Percentiles rank a stretch among this genome's conserved stretches.
Evolutionary conservation across 2,113 vertebrate genomes (phyloP).

Genomic region (Nasalis larvatus): DNA sequence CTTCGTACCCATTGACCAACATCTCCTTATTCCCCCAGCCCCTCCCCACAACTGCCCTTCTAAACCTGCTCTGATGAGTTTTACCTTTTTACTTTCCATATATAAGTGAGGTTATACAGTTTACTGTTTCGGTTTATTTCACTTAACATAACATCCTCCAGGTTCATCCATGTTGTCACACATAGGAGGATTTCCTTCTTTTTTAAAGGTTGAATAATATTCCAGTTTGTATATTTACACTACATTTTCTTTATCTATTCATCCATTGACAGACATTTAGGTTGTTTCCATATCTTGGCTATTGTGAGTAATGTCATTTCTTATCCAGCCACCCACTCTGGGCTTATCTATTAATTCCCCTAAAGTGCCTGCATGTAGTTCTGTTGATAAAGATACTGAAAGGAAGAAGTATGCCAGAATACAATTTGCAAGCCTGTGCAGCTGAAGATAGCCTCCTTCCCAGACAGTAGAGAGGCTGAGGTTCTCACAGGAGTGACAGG

Average conservation of each 20-base stretch:
- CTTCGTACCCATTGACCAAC: not conserved
- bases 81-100: not conserved
- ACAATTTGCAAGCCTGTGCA: not conserved
- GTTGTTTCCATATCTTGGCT: not conserved
- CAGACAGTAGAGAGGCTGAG: not conserved
- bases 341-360: not conserved
- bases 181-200: not conserved
- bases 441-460: not conserved
- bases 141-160: not conserved
- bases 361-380: not conserved
- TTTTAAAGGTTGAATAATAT: not conserved
- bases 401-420: not conserved
- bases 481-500: not conserved
- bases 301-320: not conserved
- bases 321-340: not conserved
- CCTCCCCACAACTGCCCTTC: not conserved
- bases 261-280: not conserved
- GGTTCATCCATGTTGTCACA: not conserved
- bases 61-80: not conserved
- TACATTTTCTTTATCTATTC: not conserved
- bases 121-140: not conserved
- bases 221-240: not conserved
- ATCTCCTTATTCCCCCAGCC: not conserved
- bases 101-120: not conserved
- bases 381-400: not conserved